phyloP scores from a whole-genome alignment of 2,113 vertebrate species.

The Atlantisia rogersi region DNA sequence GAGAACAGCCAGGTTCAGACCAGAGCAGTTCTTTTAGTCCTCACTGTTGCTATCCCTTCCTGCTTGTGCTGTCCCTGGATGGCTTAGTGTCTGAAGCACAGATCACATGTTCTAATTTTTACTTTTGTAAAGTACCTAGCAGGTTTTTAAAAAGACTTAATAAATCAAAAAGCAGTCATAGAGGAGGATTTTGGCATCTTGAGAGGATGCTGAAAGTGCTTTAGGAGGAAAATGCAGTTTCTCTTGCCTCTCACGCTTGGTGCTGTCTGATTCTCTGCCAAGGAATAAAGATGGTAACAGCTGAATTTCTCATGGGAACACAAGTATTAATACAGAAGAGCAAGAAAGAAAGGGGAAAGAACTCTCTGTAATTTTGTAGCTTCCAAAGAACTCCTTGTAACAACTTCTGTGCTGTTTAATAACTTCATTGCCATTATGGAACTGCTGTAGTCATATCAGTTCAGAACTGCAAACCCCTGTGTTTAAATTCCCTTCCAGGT shows the following conservation, averaged over 20 bases:
- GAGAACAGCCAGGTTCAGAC: background rate
- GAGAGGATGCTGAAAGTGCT: background rate
- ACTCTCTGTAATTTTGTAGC: background rate
- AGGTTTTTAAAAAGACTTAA: background rate
- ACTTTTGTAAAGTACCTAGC: background rate
- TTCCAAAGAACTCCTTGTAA: constrained; percentile 10
- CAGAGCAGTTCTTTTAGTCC: background rate
- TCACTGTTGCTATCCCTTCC: background rate
- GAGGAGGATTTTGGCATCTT: background rate
- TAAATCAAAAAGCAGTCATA: background rate
- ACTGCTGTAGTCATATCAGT: background rate
- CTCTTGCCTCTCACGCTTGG: background rate
- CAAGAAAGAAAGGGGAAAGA: background rate
- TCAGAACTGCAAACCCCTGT: background rate
- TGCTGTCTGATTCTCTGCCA: background rate
- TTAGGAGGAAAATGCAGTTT: background rate
- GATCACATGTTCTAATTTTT: background rate
- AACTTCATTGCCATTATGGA: background rate
- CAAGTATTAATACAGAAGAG: background rate
- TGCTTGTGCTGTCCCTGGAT: background rate
- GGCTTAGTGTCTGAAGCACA: background rate
- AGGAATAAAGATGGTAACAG: background rate
- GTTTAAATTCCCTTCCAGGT: constrained; percentile 64
- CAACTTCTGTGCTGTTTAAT: background rate
- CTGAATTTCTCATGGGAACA: constrained; percentile 17